A percentile compares a stretch with the other conserved stretches of the same genome.
Evolutionary conservation across 2,797 vertebrate species (phyloP).

Genomic region (Acridotheres tristis): DNA sequence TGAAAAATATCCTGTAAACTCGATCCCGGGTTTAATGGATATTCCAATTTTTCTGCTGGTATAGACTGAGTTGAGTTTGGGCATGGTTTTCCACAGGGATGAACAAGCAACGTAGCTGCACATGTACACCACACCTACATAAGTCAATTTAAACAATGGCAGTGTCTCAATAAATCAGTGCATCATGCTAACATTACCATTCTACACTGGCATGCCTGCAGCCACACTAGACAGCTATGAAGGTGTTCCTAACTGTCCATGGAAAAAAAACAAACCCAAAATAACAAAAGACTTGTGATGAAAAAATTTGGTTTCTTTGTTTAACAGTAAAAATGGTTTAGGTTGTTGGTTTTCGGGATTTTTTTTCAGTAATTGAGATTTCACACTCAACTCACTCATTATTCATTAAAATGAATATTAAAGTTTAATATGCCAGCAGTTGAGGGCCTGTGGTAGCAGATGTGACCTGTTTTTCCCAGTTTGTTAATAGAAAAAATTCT

Average conservation of each 20-base stretch:
- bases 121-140: fast-evolving
- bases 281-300: neutral
- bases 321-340: neutral
- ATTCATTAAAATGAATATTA: neutral
- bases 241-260: neutral
- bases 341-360: neutral
- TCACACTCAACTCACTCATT: neutral
- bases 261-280: neutral
- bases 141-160: neutral
- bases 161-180: neutral
- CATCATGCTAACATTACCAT: neutral
- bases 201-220: neutral
- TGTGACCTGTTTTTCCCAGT: neutral
- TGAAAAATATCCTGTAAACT: neutral
- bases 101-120: neutral
- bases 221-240: neutral
- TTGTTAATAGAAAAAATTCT: neutral
- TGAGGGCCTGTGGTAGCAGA: neutral
- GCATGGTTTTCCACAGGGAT: neutral
- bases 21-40: neutral
- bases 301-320: neutral
- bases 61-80: neutral
- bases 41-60: neutral
- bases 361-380: neutral
- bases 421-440: neutral